Conservation (phyloP, 2,888 invertebrate genomes). For the Dicyrtoma fusca region DNA sequence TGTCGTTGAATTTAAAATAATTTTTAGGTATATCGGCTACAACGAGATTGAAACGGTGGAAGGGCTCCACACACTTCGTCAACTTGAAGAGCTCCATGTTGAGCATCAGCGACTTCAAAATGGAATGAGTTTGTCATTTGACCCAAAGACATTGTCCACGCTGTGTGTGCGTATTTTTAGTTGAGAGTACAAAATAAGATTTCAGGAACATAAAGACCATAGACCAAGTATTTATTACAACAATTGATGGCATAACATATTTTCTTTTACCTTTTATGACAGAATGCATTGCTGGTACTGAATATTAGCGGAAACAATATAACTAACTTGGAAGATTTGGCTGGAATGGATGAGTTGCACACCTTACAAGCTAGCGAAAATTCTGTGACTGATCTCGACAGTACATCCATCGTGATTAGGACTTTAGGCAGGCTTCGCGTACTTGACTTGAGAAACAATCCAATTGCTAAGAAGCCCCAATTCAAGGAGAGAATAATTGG, state of each 20-base stretch:
- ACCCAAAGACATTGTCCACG: conserved; percentile 66
- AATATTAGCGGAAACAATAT: conserved; percentile 70
- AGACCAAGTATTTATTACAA: conserved; percentile 3
- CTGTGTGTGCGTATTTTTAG: conserved; percentile 68
- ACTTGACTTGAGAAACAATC: conserved; percentile 68
- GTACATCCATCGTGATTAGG: conserved; percentile 64
- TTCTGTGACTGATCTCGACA: conserved; percentile 63
- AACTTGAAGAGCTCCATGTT: conserved; percentile 70
- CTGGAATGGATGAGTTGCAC: conserved; percentile 41
- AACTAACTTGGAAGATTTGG: conserved; percentile 63
- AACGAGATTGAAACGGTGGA: conserved; percentile 73
- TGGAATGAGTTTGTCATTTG: conserved; percentile 69
- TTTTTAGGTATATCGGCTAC: conserved; percentile 63
- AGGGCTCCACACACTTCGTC: conserved; percentile 67
- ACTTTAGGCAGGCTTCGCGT: conserved; percentile 65
- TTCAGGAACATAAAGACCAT: too few species aligned
- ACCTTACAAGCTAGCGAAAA: conserved; percentile 47
- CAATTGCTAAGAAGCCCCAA: conserved; percentile 67
- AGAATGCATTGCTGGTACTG: conserved; percentile 66
- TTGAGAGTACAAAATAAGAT: too few species aligned
- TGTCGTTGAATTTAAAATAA: not conserved
- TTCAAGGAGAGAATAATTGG: conserved; percentile 58
- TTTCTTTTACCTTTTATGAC: conserved; percentile 11
- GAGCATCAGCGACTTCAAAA: conserved; percentile 68
- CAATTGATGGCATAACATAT: not conserved